Percentiles rank a stretch among this genome's conserved stretches.
Evolutionary conservation across 2,797 vertebrate genomes (phyloP).

Genomic region (Pantherophis alleghaniensis): DNA sequence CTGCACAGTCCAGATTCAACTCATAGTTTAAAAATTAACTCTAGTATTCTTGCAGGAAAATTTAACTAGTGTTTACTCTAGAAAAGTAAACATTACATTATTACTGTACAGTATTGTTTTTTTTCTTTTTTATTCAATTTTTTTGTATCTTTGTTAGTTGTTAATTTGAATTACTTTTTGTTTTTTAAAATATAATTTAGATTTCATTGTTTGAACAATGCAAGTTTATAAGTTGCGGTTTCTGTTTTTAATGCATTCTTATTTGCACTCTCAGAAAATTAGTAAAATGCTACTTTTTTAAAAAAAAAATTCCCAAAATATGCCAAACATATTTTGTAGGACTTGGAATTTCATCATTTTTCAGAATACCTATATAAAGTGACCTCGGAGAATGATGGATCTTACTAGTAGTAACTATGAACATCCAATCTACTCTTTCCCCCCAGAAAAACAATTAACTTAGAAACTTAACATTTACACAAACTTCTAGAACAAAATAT

Average conservation of each 20-base stretch:
- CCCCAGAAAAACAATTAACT: conserved; percentile 1
- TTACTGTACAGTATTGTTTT: not conserved
- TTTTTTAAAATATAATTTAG: not conserved
- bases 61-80: not conserved
- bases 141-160: not conserved
- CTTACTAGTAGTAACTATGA: not conserved
- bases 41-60: not conserved
- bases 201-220: not conserved
- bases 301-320: not conserved
- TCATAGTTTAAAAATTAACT: not conserved
- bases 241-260: not conserved
- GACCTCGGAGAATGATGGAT: not conserved
- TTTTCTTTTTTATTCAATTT: not conserved
- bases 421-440: not conserved
- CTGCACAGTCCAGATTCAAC: not conserved
- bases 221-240: not conserved
- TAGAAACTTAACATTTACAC: conserved; percentile 4
- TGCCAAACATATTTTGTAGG: not conserved
- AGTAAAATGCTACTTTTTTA: not conserved
- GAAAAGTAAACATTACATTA: not conserved
- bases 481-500: not conserved
- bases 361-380: not conserved
- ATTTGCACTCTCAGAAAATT: not conserved
- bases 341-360: not conserved
- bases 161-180: not conserved